Conservation (phyloP, 1,140 invertebrate species). For the Thaumetopoea pityocampa region DNA sequence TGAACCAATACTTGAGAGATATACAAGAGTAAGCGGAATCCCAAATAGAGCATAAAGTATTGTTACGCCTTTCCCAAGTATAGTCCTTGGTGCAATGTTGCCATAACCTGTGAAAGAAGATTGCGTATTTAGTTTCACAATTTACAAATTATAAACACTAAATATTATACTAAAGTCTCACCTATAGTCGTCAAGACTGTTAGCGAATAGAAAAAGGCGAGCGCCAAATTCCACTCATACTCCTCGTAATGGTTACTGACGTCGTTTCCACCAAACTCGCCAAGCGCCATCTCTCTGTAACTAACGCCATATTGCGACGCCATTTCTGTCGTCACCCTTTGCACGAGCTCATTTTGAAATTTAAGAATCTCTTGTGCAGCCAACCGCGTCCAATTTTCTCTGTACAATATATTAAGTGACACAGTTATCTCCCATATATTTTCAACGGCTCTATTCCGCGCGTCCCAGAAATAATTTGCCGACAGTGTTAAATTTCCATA, state of each 20-base stretch:
- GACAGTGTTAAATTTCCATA: conserved; percentile 64
- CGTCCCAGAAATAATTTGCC: conserved; percentile 76
- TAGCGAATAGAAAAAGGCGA: conserved; percentile 96
- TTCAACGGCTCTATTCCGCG: conserved; percentile 85
- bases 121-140: too few species aligned
- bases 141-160: conserved; percentile 1
- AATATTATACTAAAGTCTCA: conserved; percentile 76
- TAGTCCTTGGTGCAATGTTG: conserved; percentile 87
- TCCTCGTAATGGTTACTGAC: conserved; percentile 71
- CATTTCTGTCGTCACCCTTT: conserved; percentile 87
- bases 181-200: conserved; percentile 97
- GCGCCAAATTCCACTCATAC: conserved; percentile 93
- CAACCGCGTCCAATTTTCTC: conserved; percentile 93
- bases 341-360: conserved; percentile 88
- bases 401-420: conserved; percentile 94
- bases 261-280: conserved; percentile 57
- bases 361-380: conserved; percentile 73
- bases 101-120: conserved; percentile 87
- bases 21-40: conserved; percentile 93
- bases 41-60: conserved; percentile 92
- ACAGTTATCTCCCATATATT: conserved; percentile 97
- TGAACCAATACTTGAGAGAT: conserved; percentile 89
- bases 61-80: conserved; percentile 89
- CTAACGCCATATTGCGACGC: conserved; percentile 70
- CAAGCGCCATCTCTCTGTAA: conserved; percentile 72